A percentile compares a stretch with the other conserved stretches of the same genome.
These are phyloP conservation scores for Camponotus vicinus DNA, from an alignment of 1,140 invertebrate genomes.

Conservation along the genomic window DNA sequence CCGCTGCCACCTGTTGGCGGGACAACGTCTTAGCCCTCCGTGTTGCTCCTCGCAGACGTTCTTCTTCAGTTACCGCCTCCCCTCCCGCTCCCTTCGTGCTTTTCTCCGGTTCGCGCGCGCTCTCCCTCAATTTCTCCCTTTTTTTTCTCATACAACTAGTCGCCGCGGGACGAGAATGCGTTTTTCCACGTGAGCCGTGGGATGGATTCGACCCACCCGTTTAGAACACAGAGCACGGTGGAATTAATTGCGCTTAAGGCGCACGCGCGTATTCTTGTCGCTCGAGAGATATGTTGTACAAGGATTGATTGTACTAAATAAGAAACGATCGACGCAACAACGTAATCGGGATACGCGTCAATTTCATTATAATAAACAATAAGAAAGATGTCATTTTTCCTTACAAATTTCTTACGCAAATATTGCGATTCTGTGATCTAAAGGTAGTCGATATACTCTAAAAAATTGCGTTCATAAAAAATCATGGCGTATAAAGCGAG, in stretches of 20 bases:
- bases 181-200: slow-evolving; percentile 53
- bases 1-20: slow-evolving; percentile 85
- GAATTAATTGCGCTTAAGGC: slow-evolving; percentile 52
- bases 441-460: background rate
- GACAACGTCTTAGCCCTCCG: slow-evolving; percentile 75
- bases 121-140: slow-evolving; percentile 18
- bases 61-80: slow-evolving; percentile 39
- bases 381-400: background rate
- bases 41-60: slow-evolving; percentile 53
- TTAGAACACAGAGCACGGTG: slow-evolving; percentile 33
- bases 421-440: background rate
- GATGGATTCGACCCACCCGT: slow-evolving; percentile 49
- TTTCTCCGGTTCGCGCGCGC: background rate
- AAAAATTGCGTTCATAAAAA: background rate
- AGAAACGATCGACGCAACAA: background rate
- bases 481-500: background rate
- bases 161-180: slow-evolving; percentile 44
- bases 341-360: background rate
- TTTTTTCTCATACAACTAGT: slow-evolving; percentile 55
- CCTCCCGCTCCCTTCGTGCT: background rate
- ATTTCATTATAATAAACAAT: background rate
- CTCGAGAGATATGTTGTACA: background rate
- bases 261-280: slow-evolving; percentile 26
- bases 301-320: background rate
- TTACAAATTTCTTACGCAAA: background rate